Percentiles rank a stretch among this genome's conserved stretches.
These are phyloP conservation scores for Orthosia gothica DNA, from an alignment of 2,888 invertebrate species.

Conservation along the genomic window DNA sequence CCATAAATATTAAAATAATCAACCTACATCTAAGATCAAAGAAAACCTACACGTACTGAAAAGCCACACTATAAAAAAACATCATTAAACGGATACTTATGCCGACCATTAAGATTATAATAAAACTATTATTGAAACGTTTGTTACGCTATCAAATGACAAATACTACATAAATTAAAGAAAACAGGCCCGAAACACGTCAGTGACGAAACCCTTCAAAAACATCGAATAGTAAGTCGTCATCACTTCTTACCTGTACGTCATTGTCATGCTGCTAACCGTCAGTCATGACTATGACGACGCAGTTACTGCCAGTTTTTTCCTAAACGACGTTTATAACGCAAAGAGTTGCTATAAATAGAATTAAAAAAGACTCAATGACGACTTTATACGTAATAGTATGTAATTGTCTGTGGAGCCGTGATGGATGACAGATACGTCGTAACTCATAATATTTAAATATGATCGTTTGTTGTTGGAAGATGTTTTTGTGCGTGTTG, in stretches of 20 bases:
- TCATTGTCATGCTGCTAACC: conserved; percentile 3
- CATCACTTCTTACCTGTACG: conserved; percentile 7
- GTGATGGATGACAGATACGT: conserved; percentile 13
- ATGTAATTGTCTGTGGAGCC: conserved; percentile 2
- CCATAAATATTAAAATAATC: neutral
- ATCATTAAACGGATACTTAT: neutral
- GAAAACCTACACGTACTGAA: too few relatives aligned
- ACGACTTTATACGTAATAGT: conserved; percentile 27
- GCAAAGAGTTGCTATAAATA: conserved; percentile 44
- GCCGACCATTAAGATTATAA: neutral
- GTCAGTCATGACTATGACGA: conserved; percentile 13
- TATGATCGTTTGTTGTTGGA: conserved; percentile 14
- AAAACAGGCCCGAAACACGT: neutral
- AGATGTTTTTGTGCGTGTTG: neutral
- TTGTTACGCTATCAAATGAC: neutral
- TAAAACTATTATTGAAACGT: neutral
- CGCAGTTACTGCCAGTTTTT: conserved; percentile 3
- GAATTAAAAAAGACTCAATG: neutral
- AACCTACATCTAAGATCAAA: neutral
- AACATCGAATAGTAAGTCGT: neutral
- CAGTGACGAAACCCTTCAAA: neutral
- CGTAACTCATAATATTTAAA: conserved; percentile 28
- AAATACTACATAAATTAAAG: conserved; percentile 1
- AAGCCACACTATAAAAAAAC: too few relatives aligned
- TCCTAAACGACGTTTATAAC: conserved; percentile 23